Conservation (phyloP, 2,888 invertebrate genomes). For the Stegophylla sp. region DNA sequence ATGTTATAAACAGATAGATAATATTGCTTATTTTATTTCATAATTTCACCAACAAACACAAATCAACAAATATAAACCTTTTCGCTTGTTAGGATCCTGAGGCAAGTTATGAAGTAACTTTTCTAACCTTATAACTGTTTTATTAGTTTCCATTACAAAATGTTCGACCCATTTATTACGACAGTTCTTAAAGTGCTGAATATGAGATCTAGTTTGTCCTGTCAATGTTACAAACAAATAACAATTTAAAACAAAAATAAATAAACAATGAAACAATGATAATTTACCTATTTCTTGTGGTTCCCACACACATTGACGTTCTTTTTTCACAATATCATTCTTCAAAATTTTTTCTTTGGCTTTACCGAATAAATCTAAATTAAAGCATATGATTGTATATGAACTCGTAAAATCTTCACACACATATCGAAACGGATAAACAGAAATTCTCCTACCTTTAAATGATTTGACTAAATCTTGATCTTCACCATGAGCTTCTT, state of each 20-base stretch:
- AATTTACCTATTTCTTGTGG: conserved; percentile 70
- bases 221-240: conserved; percentile 60
- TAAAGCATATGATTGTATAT: conserved; percentile 40
- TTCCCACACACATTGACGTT: conserved; percentile 27
- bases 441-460: conserved; percentile 69
- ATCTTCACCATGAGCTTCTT: conserved; percentile 85
- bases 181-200: conserved; percentile 76
- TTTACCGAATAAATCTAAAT: conserved; percentile 77
- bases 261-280: conserved; percentile 11
- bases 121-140: conserved; percentile 89
- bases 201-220: conserved; percentile 73
- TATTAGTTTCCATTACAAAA: conserved; percentile 93
- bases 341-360: conserved; percentile 88
- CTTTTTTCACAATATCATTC: conserved; percentile 70
- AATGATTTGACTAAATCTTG: conserved; percentile 81
- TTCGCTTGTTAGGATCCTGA: conserved; percentile 74
- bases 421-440: not conserved
- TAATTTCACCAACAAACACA: not conserved
- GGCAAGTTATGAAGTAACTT: conserved; percentile 86
- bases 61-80: conserved; percentile 67
- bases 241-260: not conserved
- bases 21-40: not conserved
- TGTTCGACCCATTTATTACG: conserved; percentile 80
- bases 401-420: conserved; percentile 14
- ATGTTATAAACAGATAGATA: conserved; percentile 60